Conservation (phyloP, 1,140 invertebrate genomes). For the Ceratosolen solmsi region DNA sequence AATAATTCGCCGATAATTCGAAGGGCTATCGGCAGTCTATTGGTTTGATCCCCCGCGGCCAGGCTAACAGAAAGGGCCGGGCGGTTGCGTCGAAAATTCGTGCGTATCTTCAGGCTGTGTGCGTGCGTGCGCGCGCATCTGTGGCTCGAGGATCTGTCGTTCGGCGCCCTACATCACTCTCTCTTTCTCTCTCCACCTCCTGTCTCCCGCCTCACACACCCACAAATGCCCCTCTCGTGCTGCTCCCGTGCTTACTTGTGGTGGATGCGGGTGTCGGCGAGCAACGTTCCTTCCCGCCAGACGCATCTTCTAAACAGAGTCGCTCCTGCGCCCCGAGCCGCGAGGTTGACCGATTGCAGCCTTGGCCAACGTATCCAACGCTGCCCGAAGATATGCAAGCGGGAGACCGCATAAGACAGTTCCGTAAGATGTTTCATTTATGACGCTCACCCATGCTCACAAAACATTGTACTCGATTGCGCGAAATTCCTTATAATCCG, state of each 20-base stretch:
- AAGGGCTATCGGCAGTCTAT: constrained; percentile 73
- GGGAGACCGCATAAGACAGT: no score
- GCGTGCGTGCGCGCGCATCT: constrained; percentile 46
- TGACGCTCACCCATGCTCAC: no score
- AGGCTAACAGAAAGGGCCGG: constrained; percentile 65
- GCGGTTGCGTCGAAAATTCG: constrained; percentile 65
- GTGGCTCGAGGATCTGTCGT: not conserved
- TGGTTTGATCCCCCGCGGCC: constrained; percentile 70
- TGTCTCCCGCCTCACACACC: not conserved
- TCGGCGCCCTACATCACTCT: not conserved
- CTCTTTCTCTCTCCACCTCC: not conserved
- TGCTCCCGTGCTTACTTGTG: not conserved
- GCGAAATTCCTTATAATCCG: no score
- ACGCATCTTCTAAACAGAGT: not conserved
- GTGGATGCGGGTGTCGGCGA: no score
- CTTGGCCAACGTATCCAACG: no score
- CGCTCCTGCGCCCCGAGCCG: no score
- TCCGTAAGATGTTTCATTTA: no score
- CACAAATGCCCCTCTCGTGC: no score
- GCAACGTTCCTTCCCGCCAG: not conserved
- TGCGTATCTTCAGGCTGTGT: constrained; percentile 13
- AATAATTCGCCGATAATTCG: constrained; percentile 67
- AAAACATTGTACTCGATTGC: no score
- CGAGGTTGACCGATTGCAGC: no score
- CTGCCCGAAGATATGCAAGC: no score